Conservation (phyloP, 1,140 invertebrate genomes). For the Rhyacophila brunnea region DNA sequence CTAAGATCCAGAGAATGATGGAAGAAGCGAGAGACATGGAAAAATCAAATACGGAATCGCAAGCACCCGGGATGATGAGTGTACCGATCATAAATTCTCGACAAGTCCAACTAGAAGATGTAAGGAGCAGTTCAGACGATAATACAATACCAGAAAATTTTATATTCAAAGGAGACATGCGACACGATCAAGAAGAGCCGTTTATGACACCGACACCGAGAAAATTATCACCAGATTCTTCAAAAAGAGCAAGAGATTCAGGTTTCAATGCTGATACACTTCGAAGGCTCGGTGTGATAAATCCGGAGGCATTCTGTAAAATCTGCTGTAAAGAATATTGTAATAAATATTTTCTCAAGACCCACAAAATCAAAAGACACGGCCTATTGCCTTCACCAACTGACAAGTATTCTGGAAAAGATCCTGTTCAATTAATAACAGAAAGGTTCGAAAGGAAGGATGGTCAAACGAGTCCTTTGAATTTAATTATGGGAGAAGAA, state of each 20-base stretch:
- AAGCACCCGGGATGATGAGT: constrained; percentile 4
- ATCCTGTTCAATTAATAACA: constrained; percentile 44
- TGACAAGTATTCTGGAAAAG: constrained; percentile 46
- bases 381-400: constrained; percentile 65
- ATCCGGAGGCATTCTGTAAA: constrained; percentile 89
- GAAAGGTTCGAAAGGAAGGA: constrained; percentile 42
- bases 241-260: constrained; percentile 61
- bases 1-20: constrained; percentile 57
- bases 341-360: constrained; percentile 91
- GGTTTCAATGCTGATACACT: constrained; percentile 69
- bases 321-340: constrained; percentile 94
- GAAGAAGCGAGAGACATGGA: constrained; percentile 36
- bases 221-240: constrained; percentile 59
- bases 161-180: constrained; percentile 38
- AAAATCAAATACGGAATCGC: constrained; percentile 21
- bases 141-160: constrained; percentile 39
- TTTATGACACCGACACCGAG: constrained; percentile 56
- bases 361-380: constrained; percentile 86
- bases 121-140: constrained; percentile 41
- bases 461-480: constrained; percentile 62
- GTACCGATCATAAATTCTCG: constrained; percentile 14
- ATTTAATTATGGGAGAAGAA: constrained; percentile 58
- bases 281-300: constrained; percentile 74
- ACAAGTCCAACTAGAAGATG: constrained; percentile 35
- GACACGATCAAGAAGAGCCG: constrained; percentile 57